phyloP scores from a whole-genome alignment of 2,113 vertebrate species.

The Nipponia nippon region DNA sequence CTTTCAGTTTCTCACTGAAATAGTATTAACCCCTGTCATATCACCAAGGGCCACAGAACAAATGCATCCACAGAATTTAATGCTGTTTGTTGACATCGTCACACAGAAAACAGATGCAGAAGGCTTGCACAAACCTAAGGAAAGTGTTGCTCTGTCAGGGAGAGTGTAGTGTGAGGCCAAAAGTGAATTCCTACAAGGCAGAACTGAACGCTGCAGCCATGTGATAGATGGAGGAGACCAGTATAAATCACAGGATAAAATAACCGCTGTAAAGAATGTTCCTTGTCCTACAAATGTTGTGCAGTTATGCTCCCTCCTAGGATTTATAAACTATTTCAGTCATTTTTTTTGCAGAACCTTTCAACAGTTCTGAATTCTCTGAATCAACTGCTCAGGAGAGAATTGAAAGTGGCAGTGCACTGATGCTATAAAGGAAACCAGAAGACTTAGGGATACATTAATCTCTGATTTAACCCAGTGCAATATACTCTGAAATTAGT shows the following conservation, averaged over 20 bases:
- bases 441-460: background rate
- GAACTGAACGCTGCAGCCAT: background rate
- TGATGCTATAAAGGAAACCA: background rate
- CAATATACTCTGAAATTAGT: background rate
- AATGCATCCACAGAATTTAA: background rate
- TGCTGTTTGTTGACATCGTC: background rate
- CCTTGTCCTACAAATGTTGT: conserved; percentile 25
- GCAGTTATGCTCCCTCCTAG: conserved; percentile 15
- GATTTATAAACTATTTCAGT: conserved; percentile 56
- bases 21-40: background rate
- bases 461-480: background rate
- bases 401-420: conserved; percentile 7
- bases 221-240: conserved; percentile 6
- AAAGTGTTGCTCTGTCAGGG: background rate
- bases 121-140: background rate
- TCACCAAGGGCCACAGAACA: background rate
- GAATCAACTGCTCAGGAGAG: background rate
- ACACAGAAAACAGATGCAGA: background rate
- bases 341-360: conserved; percentile 8
- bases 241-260: conserved; percentile 53
- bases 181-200: conserved; percentile 22
- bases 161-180: background rate
- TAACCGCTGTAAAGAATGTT: background rate
- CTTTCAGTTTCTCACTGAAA: background rate
- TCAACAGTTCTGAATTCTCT: conserved; percentile 20